Evolutionary conservation across 2,888 invertebrate genomes (phyloP), one percentile per base, ranked within the genome.

Genomic region (Achlya flavicornis): DNA sequence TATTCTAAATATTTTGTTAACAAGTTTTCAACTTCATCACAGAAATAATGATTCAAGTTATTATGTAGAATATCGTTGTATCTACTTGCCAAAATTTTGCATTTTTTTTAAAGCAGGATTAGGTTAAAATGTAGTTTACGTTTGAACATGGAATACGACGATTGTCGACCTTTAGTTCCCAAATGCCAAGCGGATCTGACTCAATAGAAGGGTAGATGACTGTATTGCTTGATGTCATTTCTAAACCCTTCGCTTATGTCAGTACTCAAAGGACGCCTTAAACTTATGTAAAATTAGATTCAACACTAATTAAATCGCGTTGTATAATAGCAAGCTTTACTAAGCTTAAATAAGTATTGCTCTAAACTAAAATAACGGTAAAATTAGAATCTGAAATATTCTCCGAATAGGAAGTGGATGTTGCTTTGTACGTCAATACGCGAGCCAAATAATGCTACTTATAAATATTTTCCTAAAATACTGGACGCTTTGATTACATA

Each of bases 381-480:
- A 46, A 53, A 53, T 53, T 53, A 19, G 53, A 53, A 53, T 53
- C 16, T 10, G 3, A 19, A 59, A 65, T 76, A 75, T 83, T 76
- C 83, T 65, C 46, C 33, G 79, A 76, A 79, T 70, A 74, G 79
- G 78, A 81, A 79, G 62, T 67, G 64, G 70, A 69, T 66, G 69
- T 73, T 70, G 73, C 74, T 78, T 71, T 73, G 68, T 76, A 68
- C 76, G 77, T 82, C 81, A 76, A 81, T 83, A 73, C 71, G 64
- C 71, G 66, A 73, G 71, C 69, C 69, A 75, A 77, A 78, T 79
- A 78, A 74, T 65, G 66, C 65, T 71, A 53, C 38, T 58, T 12
- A 63, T 53, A 59, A 66, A 74, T 72, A 72, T 78, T 78, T 80
- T 72, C 63, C 65, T 70, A 70, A 71, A 63, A 60, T 59, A 69